A percentile compares a stretch with the other conserved stretches of the same genome.
Evolutionary conservation across 2,797 vertebrate genomes (phyloP).

Genomic region (Sylvia borin): DNA sequence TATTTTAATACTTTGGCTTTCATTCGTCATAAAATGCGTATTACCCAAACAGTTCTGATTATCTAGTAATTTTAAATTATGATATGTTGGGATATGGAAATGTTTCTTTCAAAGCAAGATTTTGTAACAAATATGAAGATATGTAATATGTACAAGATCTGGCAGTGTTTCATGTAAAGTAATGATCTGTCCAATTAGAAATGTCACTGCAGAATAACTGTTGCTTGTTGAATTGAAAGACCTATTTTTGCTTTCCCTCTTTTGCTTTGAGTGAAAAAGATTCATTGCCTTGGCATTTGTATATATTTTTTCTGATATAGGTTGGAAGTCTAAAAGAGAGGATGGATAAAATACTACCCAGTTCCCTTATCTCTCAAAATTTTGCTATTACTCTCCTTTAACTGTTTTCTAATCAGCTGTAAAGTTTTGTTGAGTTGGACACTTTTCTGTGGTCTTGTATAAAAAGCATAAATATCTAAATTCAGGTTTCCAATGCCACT

Average conservation of each 20-base stretch:
- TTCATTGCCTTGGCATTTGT: neutral
- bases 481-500: neutral
- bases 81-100: neutral
- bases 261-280: neutral
- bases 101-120: neutral
- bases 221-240: neutral
- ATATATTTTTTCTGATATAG: neutral
- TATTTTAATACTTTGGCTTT: neutral
- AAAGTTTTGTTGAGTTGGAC: neutral
- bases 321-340: neutral
- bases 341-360: neutral
- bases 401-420: neutral
- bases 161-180: neutral
- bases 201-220: neutral
- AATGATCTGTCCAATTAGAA: neutral
- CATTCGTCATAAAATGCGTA: neutral
- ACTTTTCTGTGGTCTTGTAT: neutral
- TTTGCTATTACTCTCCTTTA: neutral
- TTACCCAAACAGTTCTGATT: neutral
- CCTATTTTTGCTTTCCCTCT: neutral
- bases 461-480: neutral
- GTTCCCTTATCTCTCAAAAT: neutral
- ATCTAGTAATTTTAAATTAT: neutral
- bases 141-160: neutral
- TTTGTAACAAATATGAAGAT: neutral